Evolutionary conservation across 2,113 vertebrate genomes (phyloP), one percentile per base, ranked within the genome.

Genomic region (Notarius quadriscutis): DNA sequence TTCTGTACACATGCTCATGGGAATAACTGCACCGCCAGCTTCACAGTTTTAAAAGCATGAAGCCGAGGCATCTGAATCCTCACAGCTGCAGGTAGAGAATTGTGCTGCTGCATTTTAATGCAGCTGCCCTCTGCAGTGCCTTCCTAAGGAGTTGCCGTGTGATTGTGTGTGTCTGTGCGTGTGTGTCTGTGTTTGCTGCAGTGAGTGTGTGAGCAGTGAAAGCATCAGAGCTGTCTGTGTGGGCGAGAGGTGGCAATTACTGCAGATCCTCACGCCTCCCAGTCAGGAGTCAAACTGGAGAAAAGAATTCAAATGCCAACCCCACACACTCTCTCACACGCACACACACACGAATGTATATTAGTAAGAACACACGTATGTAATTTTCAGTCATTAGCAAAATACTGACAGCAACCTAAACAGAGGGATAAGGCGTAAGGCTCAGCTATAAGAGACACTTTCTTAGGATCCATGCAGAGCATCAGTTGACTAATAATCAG

Each of bases 171-270:
- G 53, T 63, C 27, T 81, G 50, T 57, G 81, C 25, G 20, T 27
- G 65, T 25, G 82, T 55, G 67, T 41, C 34, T 71, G 72, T 87
- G 48, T 58, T 77, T 85, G 34, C 75, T 77, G 74, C 83, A 78
- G 78, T 85, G 34, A 78, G 78, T 85, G 34, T 75, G 67, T 87
- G 81, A 88, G 86, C 34, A 82, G 83, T 87, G 58, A 81, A 78
- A 83, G 83, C 50, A 84, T 86, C 81, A 67, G 87, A 85, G 89
- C 79, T 87, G 85, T 83, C 86, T 88, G 89, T 85, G 87, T 90
- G 90, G 90, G 92, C 87, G 74, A 87, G 86, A 87, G 81, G 86
- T 88, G 86, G 89, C 87, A 91, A 91, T 92, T 87, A 91, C 82
- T 81, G 85, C 83, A 87, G 87, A 89, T 90, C 85, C 89, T 67